Conservation (phyloP, 2,888 invertebrate genomes). For the Encarsia formosa region DNA sequence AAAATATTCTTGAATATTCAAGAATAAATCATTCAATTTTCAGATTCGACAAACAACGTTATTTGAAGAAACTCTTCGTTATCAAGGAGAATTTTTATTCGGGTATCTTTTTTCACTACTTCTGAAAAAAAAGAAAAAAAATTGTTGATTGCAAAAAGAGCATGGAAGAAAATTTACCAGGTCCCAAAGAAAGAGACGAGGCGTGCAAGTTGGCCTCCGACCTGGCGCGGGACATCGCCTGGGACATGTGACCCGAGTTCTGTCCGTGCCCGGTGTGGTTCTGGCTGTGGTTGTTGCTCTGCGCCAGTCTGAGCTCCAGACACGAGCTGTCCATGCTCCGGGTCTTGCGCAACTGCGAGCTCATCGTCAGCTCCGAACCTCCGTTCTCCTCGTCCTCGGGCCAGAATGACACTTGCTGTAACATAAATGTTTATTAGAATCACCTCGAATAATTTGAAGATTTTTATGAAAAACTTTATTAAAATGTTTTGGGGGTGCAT, state of each 20-base stretch:
- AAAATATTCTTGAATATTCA: too few species aligned
- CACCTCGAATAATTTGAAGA: not conserved
- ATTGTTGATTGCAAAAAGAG: too few species aligned
- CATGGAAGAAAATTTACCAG: conserved; percentile 60
- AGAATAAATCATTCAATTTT: too few species aligned
- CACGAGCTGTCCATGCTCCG: conserved; percentile 87
- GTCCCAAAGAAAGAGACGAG: conserved; percentile 65
- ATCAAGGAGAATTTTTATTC: not conserved
- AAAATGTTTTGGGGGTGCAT: too few species aligned
- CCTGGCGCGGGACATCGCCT: conserved; percentile 73
- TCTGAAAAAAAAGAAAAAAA: not conserved
- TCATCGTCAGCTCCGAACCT: conserved; percentile 71
- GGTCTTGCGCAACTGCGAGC: conserved; percentile 78
- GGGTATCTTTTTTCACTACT: not conserved
- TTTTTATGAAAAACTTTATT: not conserved
- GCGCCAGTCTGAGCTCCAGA: conserved; percentile 65
- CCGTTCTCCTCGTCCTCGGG: conserved; percentile 69
- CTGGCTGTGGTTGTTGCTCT: conserved; percentile 45
- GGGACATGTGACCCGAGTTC: conserved; percentile 60
- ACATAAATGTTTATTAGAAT: not conserved
- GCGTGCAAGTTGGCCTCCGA: conserved; percentile 83
- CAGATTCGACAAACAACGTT: too few species aligned
- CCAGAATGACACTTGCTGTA: conserved; percentile 76
- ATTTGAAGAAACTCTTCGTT: too few species aligned
- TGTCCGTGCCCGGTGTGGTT: conserved; percentile 28